Percentiles rank a stretch among this genome's conserved stretches.
Evolutionary conservation across 2,113 vertebrate species (phyloP).

Genomic region (Rattus rattus): DNA sequence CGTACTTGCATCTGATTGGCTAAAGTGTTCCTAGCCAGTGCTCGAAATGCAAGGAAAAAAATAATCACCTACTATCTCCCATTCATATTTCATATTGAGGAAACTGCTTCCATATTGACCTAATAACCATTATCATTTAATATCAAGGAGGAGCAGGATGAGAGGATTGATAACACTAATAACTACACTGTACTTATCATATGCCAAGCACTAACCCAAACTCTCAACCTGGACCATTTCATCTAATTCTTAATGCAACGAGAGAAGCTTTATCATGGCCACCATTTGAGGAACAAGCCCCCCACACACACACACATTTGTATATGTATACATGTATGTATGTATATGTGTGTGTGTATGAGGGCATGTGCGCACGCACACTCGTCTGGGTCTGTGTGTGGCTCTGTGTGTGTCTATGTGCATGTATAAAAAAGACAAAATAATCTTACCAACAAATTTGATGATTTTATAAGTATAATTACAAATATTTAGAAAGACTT

Average conservation of each 20-base stretch:
- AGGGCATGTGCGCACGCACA: too few relatives aligned
- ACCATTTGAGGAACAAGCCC: not conserved
- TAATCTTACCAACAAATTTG: not conserved
- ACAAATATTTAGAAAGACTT: not conserved
- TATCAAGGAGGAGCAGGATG: not conserved
- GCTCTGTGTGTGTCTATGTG: too few relatives aligned
- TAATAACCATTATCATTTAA: not conserved
- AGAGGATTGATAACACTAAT: not conserved
- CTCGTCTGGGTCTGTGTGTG: too few relatives aligned
- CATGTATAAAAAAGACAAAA: not conserved
- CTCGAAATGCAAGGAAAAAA: slow-evolving; percentile 25
- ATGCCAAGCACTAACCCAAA: not conserved
- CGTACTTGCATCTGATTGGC: not conserved
- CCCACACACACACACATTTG: not conserved
- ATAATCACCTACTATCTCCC: not conserved
- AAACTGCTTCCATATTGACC: not conserved
- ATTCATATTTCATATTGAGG: not conserved
- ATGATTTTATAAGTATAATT: slow-evolving; percentile 11
- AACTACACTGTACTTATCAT: not conserved
- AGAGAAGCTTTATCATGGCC: not conserved
- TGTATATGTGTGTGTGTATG: too few relatives aligned
- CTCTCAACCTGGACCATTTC: not conserved
- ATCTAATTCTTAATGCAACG: not conserved
- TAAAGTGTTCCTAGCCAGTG: not conserved
- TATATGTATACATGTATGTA: too few relatives aligned